Conservation (phyloP, 2,797 vertebrate species). For the Glyptemys insculpta region DNA sequence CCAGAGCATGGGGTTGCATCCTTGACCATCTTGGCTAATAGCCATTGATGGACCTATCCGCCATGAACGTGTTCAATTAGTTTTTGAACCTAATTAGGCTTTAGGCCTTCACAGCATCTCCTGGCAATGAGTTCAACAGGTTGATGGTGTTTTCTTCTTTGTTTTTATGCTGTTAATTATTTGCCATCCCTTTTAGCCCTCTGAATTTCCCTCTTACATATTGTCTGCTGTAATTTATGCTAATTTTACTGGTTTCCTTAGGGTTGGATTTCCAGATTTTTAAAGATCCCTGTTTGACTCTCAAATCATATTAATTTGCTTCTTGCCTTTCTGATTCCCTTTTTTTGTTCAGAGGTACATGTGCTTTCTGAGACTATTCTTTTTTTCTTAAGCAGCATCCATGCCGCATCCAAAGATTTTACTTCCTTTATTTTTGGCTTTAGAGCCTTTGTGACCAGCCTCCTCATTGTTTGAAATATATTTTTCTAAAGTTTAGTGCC, state of each 20-base stretch:
- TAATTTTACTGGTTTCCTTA: neutral
- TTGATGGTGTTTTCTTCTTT: neutral
- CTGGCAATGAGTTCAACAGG: neutral
- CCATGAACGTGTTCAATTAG: neutral
- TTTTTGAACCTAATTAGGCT: neutral
- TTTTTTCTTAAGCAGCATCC: neutral
- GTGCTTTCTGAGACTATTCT: neutral
- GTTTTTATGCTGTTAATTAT: neutral
- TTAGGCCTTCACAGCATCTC: neutral
- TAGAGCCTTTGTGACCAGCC: neutral
- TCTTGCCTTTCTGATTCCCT: neutral
- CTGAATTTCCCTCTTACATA: neutral
- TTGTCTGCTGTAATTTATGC: neutral
- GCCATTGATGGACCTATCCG: neutral
- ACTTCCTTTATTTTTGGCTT: neutral
- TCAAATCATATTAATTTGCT: conserved; percentile 28
- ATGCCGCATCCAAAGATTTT: neutral
- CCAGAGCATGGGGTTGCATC: neutral
- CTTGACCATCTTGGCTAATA: neutral
- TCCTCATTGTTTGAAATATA: neutral
- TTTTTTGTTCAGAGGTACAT: neutral
- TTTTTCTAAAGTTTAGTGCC: neutral
- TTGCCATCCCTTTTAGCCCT: neutral
- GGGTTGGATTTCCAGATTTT: neutral
- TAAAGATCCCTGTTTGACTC: neutral